Evolutionary conservation across 2,888 invertebrate genomes (phyloP), one percentile per base, ranked within the genome.

Genomic region (Arrhopalites spinosus): DNA sequence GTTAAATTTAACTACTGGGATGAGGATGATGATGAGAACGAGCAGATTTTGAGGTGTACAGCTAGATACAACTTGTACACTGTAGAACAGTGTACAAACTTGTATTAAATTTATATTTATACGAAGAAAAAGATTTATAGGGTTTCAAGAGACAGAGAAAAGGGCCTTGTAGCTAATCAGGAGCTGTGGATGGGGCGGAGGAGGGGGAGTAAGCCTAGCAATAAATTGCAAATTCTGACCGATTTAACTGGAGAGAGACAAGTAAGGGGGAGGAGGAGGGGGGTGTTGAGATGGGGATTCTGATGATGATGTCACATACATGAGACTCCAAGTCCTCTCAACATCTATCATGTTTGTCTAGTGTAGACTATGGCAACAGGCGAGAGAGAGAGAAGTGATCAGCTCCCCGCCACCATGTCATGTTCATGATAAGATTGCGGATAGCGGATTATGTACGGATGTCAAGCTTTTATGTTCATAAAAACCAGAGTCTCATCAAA

Each of bases 291-390:
- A 36, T 36, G 36, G 3, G 36, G 36, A 36, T 36, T 36, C 36
- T 36, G 36, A 36, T 36, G 36, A 36, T 36, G 36, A 36, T 36
- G 36, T 36, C 36, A 59, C 59, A 59, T 20, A 56, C 53, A 25
- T 25, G 59, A 27, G 13, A 7, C 36, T 53, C 11, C 23, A n/a
- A 15, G 15, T 50, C 53, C 23, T 68, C 47, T 68, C 68, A 68
- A 68, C 68, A 68, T 68, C 68, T 43, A 68, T 68, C 68, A 68
- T 68, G 29, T 47, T 68, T 68, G 50, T 68, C 68, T 36, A 27
- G 27, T n/a, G 17, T 3, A 50, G 8, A 50, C 7, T 11, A n/a
- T n/a, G 66, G 63, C n/a, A n/a, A n/a, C n/a, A n/a, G 63, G 68
- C 27, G 47, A 25, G 25, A 27, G 25, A 27, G 25, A 11, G 25